These are phyloP conservation scores for Sebastes nivosus DNA, from an alignment of 2,797 vertebrate genomes.

Conservation along the genomic window DNA sequence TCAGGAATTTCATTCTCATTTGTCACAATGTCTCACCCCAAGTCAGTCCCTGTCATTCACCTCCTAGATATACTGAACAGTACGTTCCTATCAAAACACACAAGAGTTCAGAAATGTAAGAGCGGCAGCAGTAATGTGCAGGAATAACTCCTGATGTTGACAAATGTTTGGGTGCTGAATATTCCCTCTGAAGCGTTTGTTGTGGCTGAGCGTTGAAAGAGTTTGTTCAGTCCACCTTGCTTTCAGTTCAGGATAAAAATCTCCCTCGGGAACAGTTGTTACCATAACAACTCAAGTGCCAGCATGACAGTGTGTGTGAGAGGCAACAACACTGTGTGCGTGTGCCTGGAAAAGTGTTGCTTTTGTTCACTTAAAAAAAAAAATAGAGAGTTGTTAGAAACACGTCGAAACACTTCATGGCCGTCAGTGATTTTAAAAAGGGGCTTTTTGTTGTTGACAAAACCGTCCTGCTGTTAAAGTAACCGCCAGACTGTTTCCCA, in stretches of 20 bases:
- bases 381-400: neutral
- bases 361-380: slow-evolving; percentile 30
- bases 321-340: neutral
- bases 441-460: neutral
- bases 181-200: slow-evolving; percentile 11
- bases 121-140: neutral
- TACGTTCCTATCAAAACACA: neutral
- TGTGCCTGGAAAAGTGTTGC: slow-evolving; percentile 5
- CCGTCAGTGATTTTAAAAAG: slow-evolving; percentile 11
- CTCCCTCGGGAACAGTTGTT: slow-evolving; percentile 50
- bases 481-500: neutral
- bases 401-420: neutral
- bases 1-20: slow-evolving; percentile 31
- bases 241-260: slow-evolving; percentile 41
- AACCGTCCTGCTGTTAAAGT: neutral
- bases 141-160: neutral
- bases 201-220: slow-evolving; percentile 26
- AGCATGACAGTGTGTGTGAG: slow-evolving; percentile 47
- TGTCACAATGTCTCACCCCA: slow-evolving; percentile 17
- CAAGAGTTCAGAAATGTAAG: neutral
- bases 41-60: slow-evolving; percentile 7
- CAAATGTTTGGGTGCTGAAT: neutral
- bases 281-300: slow-evolving; percentile 74
- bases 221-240: slow-evolving; percentile 5
- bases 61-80: neutral